Evolutionary conservation across 92 coral and sea anemone genomes (phyloP).

Genomic region (Umimayanthus kanabou): DNA sequence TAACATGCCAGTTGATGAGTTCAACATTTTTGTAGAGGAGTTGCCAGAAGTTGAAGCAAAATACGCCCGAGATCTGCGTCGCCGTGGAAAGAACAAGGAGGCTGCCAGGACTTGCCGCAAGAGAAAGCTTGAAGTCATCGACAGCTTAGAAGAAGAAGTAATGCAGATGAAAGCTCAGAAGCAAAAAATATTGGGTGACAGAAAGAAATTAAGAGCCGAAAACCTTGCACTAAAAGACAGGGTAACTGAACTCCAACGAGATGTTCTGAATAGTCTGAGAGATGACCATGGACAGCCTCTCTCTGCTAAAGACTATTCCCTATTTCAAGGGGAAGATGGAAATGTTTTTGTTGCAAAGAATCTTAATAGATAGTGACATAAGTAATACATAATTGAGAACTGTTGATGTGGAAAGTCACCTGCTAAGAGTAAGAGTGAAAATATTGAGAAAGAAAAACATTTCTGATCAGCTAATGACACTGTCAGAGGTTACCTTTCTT

Average conservation of each 20-base stretch:
- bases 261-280: slow-evolving; percentile 63
- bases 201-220: slow-evolving; percentile 69
- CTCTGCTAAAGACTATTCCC: slow-evolving; percentile 73
- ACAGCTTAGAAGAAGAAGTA: slow-evolving; percentile 68
- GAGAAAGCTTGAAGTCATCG: slow-evolving; percentile 84
- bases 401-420: background rate
- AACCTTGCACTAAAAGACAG: slow-evolving; percentile 67
- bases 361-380: slow-evolving; percentile 26
- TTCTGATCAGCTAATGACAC: background rate
- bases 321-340: slow-evolving; percentile 82
- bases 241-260: slow-evolving; percentile 67
- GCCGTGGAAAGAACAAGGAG: slow-evolving; percentile 94
- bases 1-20: slow-evolving; percentile 85
- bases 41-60: slow-evolving; percentile 70
- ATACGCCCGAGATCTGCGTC: slow-evolving; percentile 81
- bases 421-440: background rate
- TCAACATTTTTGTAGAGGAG: slow-evolving; percentile 65
- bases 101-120: slow-evolving; percentile 97
- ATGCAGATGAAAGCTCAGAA: slow-evolving; percentile 55
- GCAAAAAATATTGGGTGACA: slow-evolving; percentile 67
- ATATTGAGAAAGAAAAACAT: background rate
- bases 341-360: slow-evolving; percentile 75
- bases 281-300: slow-evolving; percentile 80
- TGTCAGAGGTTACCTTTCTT: background rate
- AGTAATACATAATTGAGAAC: background rate